Base-by-base conservation (phyloP, 2,888 invertebrate species). In the Diaphora mendica region DNA sequence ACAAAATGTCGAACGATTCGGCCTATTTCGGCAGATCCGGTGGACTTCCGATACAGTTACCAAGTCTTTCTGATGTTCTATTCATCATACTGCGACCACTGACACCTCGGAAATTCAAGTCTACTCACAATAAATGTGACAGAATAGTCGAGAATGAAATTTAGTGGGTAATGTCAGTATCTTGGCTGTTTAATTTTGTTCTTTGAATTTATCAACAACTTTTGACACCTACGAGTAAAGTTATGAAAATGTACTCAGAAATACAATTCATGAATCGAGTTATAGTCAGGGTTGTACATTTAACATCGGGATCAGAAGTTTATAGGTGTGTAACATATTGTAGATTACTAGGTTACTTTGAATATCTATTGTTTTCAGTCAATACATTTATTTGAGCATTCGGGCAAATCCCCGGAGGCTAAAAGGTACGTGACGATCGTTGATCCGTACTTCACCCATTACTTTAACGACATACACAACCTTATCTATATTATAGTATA, bases 61-160 rank as follows among this genome's bases (percentile, higher is more conserved):
- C 71, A 77, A 70, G 77, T 72, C 71, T 70, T 70, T 64, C 65
- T 42, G 77, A 77, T 72, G 77, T 66, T 72, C 75, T 78, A 77
- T 77, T 77, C 75, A 78, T 85, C 82, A 85, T 85, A 82, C 87
- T 81, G 78, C 77, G 74, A 75, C 55, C 70, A 77, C 67, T 82
- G 88, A 86, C 87, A 83, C 79, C 72, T 78, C 82, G 87, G 89
- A 88, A 88, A 89, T 90, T 89, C 83, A 81, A 85, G 87, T 87
- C 81, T 73, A 42, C 77, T 78, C 77, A 74, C 80, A 76, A 70
- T 74, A 72, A 77, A 78, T 72, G 67, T 59, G 62, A 73, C 51
- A 64, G 71, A 74, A 78, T 75, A 51, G 70, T 69, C 20, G 13
- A 73, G 67, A 68, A 64, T 64, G 23, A 67, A 70, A n/a, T n/a